These are phyloP conservation scores for Plutomurus gul DNA, from an alignment of 1,140 invertebrate species.

Conservation along the genomic window DNA sequence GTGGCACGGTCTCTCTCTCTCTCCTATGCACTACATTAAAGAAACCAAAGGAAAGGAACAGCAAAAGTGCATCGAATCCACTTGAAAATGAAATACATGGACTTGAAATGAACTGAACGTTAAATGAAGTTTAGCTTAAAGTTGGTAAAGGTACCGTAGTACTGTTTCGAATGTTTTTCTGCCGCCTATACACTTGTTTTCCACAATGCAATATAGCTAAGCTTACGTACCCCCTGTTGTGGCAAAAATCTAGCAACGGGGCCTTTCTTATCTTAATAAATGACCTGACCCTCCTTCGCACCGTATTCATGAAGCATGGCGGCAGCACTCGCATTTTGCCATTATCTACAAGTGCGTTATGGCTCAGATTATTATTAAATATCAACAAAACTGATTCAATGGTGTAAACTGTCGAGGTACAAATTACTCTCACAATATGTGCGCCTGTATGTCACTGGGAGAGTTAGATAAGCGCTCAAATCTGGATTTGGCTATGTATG, in stretches of 20 bases:
- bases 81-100: not conserved
- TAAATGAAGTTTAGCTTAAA: too few species aligned
- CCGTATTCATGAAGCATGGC: not conserved
- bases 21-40: not conserved
- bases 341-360: too few species aligned
- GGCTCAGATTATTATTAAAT: too few species aligned
- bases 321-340: not conserved
- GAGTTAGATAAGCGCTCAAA: too few species aligned
- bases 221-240: not conserved
- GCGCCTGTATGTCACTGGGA: too few species aligned
- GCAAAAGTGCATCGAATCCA: not conserved
- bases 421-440: too few species aligned
- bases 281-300: not conserved
- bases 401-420: too few species aligned
- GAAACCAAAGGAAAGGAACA: not conserved
- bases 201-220: not conserved
- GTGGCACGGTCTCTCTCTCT: not conserved
- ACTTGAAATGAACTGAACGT: too few species aligned
- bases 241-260: not conserved
- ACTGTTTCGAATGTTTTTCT: not conserved
- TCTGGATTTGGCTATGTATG: too few species aligned
- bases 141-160: too few species aligned
- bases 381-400: too few species aligned
- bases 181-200: not conserved
- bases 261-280: not conserved